phyloP scores from a whole-genome alignment of 2,888 invertebrate genomes.

The Spatulosminthurus flaviceps region DNA sequence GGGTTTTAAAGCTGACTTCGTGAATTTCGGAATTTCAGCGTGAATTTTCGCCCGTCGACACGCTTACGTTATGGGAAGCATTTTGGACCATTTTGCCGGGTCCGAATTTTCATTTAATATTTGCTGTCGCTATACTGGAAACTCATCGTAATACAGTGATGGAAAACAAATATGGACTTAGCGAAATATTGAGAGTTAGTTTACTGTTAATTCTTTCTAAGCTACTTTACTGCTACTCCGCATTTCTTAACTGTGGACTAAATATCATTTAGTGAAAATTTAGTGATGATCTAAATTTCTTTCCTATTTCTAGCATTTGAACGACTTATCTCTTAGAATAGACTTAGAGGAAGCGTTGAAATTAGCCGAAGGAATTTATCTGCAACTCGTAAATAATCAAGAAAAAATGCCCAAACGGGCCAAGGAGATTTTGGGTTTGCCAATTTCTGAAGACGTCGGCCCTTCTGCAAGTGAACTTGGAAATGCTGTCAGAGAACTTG shows the following conservation, averaged over 20 bases:
- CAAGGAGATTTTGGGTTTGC: slow-evolving; percentile 76
- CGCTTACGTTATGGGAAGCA: slow-evolving; percentile 92
- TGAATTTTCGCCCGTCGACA: slow-evolving; percentile 87
- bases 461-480: slow-evolving; percentile 3
- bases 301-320: slow-evolving; percentile 81
- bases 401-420: slow-evolving; percentile 78
- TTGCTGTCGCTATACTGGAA: slow-evolving; percentile 92
- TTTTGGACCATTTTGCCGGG: slow-evolving; percentile 96
- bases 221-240: too few species aligned
- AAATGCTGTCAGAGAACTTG: not conserved
- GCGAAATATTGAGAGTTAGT: slow-evolving; percentile 90
- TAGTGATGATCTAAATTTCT: not conserved
- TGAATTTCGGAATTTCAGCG: slow-evolving; percentile 74
- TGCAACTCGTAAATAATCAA: slow-evolving; percentile 79
- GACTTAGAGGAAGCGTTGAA: slow-evolving; percentile 83
- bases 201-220: not conserved
- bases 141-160: slow-evolving; percentile 88
- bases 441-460: slow-evolving; percentile 49
- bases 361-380: slow-evolving; percentile 90
- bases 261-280: too few species aligned
- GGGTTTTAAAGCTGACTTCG: not conserved
- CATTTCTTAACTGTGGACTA: too few species aligned
- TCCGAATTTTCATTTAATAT: slow-evolving; percentile 91
- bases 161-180: slow-evolving; percentile 90
- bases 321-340: slow-evolving; percentile 88